Evolutionary conservation across 2,797 vertebrate genomes (phyloP).

Genomic region (Carduelis carduelis): DNA sequence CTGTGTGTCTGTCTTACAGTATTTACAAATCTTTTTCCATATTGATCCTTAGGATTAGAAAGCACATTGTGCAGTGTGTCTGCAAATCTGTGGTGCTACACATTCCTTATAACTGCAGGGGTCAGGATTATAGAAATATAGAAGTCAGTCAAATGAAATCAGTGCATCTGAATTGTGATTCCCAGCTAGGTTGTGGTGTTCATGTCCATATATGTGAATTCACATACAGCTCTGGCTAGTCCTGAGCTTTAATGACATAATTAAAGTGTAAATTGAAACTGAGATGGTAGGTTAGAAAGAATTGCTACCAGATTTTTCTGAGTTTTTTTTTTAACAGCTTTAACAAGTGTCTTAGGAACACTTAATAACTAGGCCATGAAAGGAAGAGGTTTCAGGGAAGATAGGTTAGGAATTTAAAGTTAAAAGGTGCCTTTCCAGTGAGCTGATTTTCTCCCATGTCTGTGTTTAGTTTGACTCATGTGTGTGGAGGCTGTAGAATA

Average conservation of each 20-base stretch:
- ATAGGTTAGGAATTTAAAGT: not conserved
- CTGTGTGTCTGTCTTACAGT: accelerated
- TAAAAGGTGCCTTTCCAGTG: not conserved
- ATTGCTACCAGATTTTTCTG: not conserved
- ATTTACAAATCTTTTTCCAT: not conserved
- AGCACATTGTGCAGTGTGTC: not conserved
- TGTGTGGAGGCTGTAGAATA: accelerated
- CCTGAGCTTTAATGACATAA: not conserved
- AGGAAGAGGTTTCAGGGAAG: not conserved
- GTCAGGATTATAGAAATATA: not conserved
- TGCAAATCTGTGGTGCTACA: not conserved
- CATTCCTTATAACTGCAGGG: not conserved
- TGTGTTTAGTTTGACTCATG: not conserved
- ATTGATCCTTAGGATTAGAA: not conserved
- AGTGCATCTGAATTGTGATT: not conserved
- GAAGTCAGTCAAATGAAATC: not conserved
- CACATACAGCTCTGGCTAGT: not conserved
- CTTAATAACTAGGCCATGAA: not conserved
- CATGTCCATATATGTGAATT: accelerated
- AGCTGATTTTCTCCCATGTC: not conserved
- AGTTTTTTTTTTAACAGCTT: not conserved
- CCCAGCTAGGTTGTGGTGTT: not conserved
- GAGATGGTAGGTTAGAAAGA: not conserved
- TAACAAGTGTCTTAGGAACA: not conserved
- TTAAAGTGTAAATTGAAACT: not conserved